phyloP scores from a whole-genome alignment of 2,797 vertebrate species.

The Falco berigora region DNA sequence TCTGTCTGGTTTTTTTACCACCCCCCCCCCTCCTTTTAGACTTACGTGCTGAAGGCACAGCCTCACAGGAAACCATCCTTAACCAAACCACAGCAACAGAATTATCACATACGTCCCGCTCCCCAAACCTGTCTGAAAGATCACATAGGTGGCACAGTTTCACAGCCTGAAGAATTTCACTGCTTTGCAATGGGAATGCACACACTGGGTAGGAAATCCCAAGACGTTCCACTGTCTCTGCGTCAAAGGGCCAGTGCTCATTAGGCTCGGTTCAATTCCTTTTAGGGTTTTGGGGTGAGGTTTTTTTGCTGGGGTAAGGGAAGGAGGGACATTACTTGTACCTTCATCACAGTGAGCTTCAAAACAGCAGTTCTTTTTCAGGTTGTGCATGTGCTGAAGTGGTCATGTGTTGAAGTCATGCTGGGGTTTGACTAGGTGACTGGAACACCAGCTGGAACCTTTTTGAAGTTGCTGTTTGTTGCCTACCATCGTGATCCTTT shows the following conservation, averaged over 20 bases:
- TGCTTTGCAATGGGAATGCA: slow-evolving; percentile 38
- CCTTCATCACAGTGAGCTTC: not conserved
- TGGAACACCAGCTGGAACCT: not conserved
- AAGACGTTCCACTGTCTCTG: not conserved
- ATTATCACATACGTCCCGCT: not conserved
- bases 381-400: not conserved
- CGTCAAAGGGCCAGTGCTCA: not conserved
- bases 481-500: not conserved
- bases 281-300: not conserved
- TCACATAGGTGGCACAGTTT: slow-evolving; percentile 37
- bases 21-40: not conserved
- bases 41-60: not conserved
- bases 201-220: not conserved
- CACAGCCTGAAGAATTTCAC: not conserved
- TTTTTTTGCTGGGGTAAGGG: not conserved
- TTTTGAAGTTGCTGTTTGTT: not conserved
- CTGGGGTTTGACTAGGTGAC: not conserved
- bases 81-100: slow-evolving; percentile 25
- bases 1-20: not conserved
- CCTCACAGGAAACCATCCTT: slow-evolving; percentile 44
- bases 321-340: not conserved
- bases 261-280: not conserved
- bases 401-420: accelerated
- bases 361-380: not conserved
- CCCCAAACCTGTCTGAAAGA: slow-evolving; percentile 1